Percentiles rank a stretch among this genome's conserved stretches.
Conservation (phyloP, 2,797 vertebrate species). For the Phataginus tetradactyla region DNA sequence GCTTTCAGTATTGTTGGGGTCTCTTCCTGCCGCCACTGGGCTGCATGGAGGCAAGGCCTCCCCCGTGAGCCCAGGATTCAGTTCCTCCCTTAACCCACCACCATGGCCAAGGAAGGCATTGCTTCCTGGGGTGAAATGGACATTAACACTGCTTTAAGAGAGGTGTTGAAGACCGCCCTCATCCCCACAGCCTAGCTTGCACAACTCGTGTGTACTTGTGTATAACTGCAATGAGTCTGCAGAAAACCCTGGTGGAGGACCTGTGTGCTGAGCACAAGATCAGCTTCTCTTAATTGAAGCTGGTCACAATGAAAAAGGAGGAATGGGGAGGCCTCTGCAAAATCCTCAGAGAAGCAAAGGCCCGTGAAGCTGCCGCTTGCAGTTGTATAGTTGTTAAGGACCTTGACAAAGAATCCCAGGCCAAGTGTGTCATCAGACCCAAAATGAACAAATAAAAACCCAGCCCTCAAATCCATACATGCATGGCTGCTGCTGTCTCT, state of each 20-base stretch:
- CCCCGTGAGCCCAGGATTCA: not conserved
- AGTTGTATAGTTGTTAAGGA: not conserved
- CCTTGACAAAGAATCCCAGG: not conserved
- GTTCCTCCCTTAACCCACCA: not conserved
- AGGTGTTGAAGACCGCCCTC: not conserved
- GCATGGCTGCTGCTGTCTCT: not conserved
- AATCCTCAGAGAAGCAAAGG: not conserved
- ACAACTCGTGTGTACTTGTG: fast-evolving
- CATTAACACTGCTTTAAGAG: not conserved
- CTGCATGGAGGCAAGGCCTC: not conserved
- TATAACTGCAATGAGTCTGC: not conserved
- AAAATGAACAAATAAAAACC: conserved; percentile 28
- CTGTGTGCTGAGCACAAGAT: not conserved
- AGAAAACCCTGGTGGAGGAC: not conserved
- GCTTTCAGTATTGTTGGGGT: not conserved
- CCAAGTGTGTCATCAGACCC: not conserved
- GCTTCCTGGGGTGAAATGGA: not conserved
- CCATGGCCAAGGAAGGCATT: not conserved
- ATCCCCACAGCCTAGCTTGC: not conserved
- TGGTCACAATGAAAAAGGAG: not conserved
- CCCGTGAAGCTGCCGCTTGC: not conserved
- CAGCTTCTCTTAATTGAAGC: not conserved
- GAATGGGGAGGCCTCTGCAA: not conserved
- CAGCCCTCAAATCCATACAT: not conserved
- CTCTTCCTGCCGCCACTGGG: not conserved